These are phyloP conservation scores for Drosophila pseudotalamancana DNA, from an alignment of 2,888 invertebrate species.

Conservation along the genomic window DNA sequence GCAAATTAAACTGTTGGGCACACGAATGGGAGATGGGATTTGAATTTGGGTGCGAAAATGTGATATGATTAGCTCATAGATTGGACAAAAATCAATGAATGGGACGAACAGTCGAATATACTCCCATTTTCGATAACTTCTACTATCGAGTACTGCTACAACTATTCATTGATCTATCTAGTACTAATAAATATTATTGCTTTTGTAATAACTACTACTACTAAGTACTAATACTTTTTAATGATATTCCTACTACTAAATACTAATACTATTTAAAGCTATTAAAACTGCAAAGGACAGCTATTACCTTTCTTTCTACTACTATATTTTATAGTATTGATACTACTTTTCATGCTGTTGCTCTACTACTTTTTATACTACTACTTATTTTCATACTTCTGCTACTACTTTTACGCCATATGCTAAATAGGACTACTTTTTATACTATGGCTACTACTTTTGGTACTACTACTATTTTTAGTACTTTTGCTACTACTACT, in stretches of 20 bases:
- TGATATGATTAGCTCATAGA: not conserved
- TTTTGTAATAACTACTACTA: not conserved
- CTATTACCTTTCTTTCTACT: not conserved
- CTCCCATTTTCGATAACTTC: too few species aligned
- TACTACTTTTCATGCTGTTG: not conserved
- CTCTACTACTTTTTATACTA: not conserved
- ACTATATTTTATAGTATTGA: not conserved
- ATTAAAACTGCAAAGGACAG: not conserved
- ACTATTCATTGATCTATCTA: not conserved
- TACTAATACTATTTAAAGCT: not conserved
- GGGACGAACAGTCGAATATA: too few species aligned
- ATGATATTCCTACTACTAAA: not conserved
- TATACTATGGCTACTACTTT: too few species aligned
- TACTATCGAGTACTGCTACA: not conserved
- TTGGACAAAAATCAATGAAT: not conserved
- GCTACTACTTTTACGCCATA: not conserved
- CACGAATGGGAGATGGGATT: not conserved
- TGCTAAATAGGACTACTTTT: too few species aligned
- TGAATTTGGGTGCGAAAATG: not conserved
- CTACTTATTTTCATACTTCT: not conserved
- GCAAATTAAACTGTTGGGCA: constrained; percentile 7
- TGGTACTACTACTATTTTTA: too few species aligned
- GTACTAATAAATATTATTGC: not conserved
- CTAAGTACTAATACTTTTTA: not conserved
- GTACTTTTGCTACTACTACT: too few species aligned